Base-by-base conservation (phyloP, 2,797 vertebrate species). In the Pitangus sulphuratus region DNA sequence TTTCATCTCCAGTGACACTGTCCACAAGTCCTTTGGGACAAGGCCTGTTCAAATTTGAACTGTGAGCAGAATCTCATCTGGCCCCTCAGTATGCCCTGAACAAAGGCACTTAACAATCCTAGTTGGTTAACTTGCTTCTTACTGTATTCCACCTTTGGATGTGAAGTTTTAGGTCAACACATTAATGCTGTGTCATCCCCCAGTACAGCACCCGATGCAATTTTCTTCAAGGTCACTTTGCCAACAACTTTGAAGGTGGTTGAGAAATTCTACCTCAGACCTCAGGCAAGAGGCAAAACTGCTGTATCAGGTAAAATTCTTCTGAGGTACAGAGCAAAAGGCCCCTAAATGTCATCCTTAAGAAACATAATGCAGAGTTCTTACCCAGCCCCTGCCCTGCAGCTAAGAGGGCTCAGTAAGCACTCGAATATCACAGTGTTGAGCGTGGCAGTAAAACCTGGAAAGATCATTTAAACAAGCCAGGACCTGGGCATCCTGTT, bases 401-500 rank as follows among this genome's bases (percentile, higher is more conserved):
- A 90, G 17, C 48, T 72, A 22, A 26, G 45, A 89, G 60, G 56
- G 31, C 50, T 86, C 2, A 0, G n/a, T 35, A 89, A 83, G 53
- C 45, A 47, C 35, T 78, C 37, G 15, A 48, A 87, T 72, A 35
- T 85, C 83, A 48, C 5, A 26, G 51, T n/a, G 45, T 20, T 56
- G 68, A 84, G 68, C 60, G 48, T 12, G 50, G 65, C 72, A 91
- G 50, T 68, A 75, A 93, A 87, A 61, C 39, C 28, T 53, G 51
- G 65, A 92, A 60, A 83, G 71, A 40, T 3, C 9, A 3, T 75
- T 88, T 85, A 87, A 81, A 92, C 47, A 88, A 68, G 50, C 35
- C 26, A 88, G 61, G 50, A 92, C 45, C 35, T 50, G 75, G 71
- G 53, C 89, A 94, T 81, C 56, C 90, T 81, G 69, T 70, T 95